Percentiles rank a stretch among this genome's conserved stretches.
Conservation (phyloP, 1,140 invertebrate genomes). For the Aphidius gifuensis region DNA sequence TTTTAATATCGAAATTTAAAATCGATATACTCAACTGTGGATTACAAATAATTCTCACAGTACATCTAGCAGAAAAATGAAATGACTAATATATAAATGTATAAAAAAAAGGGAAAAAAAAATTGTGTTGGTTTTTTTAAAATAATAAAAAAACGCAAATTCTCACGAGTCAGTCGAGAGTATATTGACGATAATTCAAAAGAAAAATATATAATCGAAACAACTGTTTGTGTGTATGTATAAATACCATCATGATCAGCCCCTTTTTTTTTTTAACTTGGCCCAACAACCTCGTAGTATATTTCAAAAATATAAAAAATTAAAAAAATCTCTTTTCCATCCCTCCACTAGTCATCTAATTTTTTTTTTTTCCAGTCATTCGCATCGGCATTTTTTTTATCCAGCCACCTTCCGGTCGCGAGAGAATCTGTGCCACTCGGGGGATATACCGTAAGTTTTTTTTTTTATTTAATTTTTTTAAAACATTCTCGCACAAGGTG, state of each 20-base stretch:
- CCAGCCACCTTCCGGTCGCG: constrained; percentile 34
- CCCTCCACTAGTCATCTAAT: background rate
- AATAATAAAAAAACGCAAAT: constrained; percentile 21
- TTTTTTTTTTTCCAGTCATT: constrained; percentile 27
- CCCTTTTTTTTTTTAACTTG: background rate
- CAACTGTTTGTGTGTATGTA: background rate
- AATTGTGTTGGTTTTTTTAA: background rate
- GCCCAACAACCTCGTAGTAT: constrained; percentile 37
- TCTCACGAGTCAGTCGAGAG: constrained; percentile 23
- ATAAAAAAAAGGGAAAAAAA: too few relatives aligned
- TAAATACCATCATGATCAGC: background rate
- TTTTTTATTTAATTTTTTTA: constrained; percentile 16
- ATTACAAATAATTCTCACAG: constrained; percentile 17
- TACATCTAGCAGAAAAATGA: background rate
- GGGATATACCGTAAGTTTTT: constrained; percentile 46
- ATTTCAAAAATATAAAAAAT: constrained; percentile 27
- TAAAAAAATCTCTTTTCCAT: constrained; percentile 27
- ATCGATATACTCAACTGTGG: too few relatives aligned
- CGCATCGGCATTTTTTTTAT: constrained; percentile 25
- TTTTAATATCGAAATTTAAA: too few relatives aligned
- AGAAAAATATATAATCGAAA: constrained; percentile 12
- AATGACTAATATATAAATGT: constrained; percentile 1
- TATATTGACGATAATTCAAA: constrained; percentile 15
- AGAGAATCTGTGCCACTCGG: constrained; percentile 52
- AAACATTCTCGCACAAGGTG: constrained; percentile 32